Base-by-base conservation (phyloP, 2,797 vertebrate species). In the Paratrypauchen microcephalus region DNA sequence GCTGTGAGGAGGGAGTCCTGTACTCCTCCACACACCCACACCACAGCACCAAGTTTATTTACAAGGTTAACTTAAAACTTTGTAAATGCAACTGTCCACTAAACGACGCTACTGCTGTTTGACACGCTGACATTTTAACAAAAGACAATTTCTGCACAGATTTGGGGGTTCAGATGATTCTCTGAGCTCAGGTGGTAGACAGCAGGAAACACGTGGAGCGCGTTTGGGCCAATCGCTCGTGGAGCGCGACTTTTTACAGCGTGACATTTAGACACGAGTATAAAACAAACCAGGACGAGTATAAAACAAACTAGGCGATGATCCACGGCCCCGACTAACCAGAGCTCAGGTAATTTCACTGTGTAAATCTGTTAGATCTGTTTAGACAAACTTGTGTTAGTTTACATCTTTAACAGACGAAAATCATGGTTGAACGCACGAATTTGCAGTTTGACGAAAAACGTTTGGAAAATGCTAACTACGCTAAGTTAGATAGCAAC, bases 151-250 rank as follows among this genome's bases (percentile, higher is more conserved):
- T 69, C 24, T 6, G 23, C 6, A 61, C 18, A n/a, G 50, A 21
- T 68, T 72, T n/a, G 21, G 67, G 65, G 18, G 9, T 0, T 70
- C 16, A 21, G 32, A 7, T 6, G 54, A 13, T 47, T n/a, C n/a
- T 21, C 15, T 6, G 41, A 28, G 30, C 5, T 45, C 21, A 0
- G 0, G 21, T 59, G 56, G 58, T 63, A 15, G 48, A 11, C 65
- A 23, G 4, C 41, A 45, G 41, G 50, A 3, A 56, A 19, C 87
- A 88, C 83, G 83, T 86, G 84, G 41, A 74, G 54, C 0, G 70
- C 16, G 48, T 74, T 30, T 76, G 68, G 78, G 75, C 92, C 91
- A 93, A 94, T 93, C 83, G 89, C 73, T 87, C 60, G 1, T 56
- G 47, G 67, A 71, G 82, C 1, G 48, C 73, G 62, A 55, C 24